These are phyloP conservation scores for Sarotherodon lohbergeri DNA, from an alignment of 2,113 vertebrate genomes.

Conservation along the genomic window DNA sequence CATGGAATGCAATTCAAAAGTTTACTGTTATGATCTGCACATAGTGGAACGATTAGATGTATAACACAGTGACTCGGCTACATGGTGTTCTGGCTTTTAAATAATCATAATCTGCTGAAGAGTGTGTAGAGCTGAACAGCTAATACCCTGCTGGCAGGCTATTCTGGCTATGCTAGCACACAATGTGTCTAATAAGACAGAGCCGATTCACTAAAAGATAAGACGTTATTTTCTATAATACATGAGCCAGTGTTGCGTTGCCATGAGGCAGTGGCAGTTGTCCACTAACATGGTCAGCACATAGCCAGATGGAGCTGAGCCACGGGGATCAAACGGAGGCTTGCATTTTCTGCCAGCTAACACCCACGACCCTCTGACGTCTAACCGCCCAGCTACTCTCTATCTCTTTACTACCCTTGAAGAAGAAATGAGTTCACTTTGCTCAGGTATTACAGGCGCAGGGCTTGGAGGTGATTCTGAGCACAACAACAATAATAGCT, in stretches of 20 bases:
- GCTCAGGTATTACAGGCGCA: slow-evolving; percentile 13
- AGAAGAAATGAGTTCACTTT: slow-evolving; percentile 36
- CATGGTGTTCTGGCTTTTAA: slow-evolving; percentile 6
- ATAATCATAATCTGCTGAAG: background rate
- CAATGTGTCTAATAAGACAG: slow-evolving; percentile 21
- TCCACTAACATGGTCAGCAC: slow-evolving; percentile 44
- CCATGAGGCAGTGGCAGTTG: slow-evolving; percentile 37
- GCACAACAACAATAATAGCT: slow-evolving; percentile 11
- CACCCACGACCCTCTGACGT: slow-evolving; percentile 45
- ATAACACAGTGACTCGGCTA: background rate
- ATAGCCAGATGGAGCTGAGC: slow-evolving; percentile 61
- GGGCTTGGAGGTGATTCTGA: slow-evolving; percentile 2
- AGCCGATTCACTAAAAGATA: slow-evolving; percentile 17
- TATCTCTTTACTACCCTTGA: slow-evolving; percentile 21
- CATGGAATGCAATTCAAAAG: background rate
- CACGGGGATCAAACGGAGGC: slow-evolving; percentile 55
- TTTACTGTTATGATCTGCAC: background rate
- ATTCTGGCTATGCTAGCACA: background rate
- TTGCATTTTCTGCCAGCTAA: slow-evolving; percentile 43
- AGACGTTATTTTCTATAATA: background rate
- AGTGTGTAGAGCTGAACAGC: slow-evolving; percentile 5
- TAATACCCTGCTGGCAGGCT: slow-evolving; percentile 15
- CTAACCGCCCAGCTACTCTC: slow-evolving; percentile 2
- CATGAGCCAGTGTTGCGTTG: slow-evolving; percentile 15
- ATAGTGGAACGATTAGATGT: background rate